Conservation (phyloP, 1,140 invertebrate species). For the Aricia agestis region DNA sequence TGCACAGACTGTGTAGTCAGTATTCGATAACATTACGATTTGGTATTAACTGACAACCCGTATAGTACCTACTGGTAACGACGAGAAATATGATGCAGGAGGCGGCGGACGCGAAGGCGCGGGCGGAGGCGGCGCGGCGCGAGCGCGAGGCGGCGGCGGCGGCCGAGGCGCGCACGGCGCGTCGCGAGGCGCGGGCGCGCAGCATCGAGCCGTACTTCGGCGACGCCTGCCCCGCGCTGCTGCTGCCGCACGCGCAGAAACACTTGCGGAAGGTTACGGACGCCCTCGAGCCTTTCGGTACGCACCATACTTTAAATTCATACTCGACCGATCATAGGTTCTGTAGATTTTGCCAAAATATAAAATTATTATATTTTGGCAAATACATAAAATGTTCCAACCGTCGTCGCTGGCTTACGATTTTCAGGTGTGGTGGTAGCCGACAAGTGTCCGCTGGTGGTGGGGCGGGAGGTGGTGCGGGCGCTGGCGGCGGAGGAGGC, state of each 20-base stretch:
- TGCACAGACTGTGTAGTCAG: too few relatives aligned
- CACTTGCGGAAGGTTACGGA: constrained; percentile 56
- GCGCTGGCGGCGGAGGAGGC: constrained; percentile 50
- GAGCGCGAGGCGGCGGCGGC: constrained; percentile 47
- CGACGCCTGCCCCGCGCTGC: constrained; percentile 54
- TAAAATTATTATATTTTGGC: too few relatives aligned
- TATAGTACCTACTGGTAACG: not conserved
- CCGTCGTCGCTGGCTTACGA: too few relatives aligned
- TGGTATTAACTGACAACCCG: too few relatives aligned
- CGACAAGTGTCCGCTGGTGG: constrained; percentile 58
- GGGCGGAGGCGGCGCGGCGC: constrained; percentile 38
- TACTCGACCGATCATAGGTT: too few relatives aligned
- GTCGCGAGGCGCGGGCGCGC: constrained; percentile 49
- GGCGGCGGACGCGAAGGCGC: constrained; percentile 47
- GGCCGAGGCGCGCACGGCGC: constrained; percentile 37
- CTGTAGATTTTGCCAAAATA: too few relatives aligned
- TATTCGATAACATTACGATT: too few relatives aligned
- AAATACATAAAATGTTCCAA: too few relatives aligned
- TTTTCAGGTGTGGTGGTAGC: constrained; percentile 54
- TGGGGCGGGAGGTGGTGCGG: constrained; percentile 47
- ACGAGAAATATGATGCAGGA: too few relatives aligned
- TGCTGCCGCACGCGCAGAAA: constrained; percentile 64
- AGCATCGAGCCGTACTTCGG: constrained; percentile 51
- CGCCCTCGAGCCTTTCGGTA: constrained; percentile 50
- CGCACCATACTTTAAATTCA: not conserved